Evolutionary conservation across 2,888 invertebrate species (phyloP).

Genomic region (Cantharis rufa): DNA sequence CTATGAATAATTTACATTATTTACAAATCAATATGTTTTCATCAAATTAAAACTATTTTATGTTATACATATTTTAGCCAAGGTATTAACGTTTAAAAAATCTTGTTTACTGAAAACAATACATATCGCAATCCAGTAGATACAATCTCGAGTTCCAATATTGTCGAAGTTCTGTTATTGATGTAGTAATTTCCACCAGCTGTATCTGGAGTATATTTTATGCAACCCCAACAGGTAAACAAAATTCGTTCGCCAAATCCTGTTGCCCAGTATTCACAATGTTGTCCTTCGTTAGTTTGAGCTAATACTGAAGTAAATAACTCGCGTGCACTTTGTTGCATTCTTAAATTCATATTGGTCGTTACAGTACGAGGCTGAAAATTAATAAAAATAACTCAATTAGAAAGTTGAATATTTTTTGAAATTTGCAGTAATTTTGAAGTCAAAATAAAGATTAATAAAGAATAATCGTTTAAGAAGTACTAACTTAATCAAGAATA

Average conservation of each 20-base stretch:
- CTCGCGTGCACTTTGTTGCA: not conserved
- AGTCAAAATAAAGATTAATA: too few relatives aligned
- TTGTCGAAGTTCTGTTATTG: not conserved
- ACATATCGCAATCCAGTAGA: not conserved
- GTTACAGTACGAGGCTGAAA: not conserved
- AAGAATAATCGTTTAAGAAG: too few relatives aligned
- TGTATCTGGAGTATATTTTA: not conserved
- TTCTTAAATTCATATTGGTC: not conserved
- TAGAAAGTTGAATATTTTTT: too few relatives aligned
- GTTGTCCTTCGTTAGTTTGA: not conserved
- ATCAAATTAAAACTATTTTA: not conserved
- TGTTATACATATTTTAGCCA: not conserved
- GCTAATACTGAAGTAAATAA: not conserved
- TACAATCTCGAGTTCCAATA: not conserved
- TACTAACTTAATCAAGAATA: too few relatives aligned
- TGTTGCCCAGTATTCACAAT: not conserved
- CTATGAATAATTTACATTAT: not conserved
- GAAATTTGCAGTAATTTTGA: too few relatives aligned
- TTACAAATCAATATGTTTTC: not conserved
- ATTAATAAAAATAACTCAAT: not conserved
- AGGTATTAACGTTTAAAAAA: not conserved
- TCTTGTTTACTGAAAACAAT: not conserved
- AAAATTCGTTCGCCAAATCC: not conserved
- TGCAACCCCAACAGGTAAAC: not conserved
- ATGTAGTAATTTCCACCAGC: not conserved